Percentiles rank a stretch among this genome's conserved stretches.
phyloP scores from a whole-genome alignment of 2,113 vertebrate species.

The Dryoscopus gambensis region DNA sequence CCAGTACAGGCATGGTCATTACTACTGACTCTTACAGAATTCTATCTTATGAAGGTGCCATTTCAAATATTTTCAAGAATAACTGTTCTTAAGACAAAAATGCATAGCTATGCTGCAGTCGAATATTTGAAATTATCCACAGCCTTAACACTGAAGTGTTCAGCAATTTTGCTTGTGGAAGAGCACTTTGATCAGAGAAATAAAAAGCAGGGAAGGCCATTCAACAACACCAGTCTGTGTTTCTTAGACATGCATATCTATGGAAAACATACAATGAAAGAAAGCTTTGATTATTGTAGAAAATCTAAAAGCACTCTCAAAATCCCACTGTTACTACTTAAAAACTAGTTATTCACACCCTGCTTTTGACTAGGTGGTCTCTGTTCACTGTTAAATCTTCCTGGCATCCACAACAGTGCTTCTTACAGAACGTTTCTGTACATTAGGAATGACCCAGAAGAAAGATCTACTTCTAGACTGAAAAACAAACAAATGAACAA shows the following conservation, averaged over 20 bases:
- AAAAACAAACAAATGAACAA: neutral
- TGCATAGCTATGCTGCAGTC: neutral
- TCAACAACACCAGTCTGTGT: neutral
- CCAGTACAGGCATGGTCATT: neutral
- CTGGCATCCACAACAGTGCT: neutral
- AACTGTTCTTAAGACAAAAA: neutral
- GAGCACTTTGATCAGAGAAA: neutral
- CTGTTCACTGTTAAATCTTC: neutral
- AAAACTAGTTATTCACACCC: neutral
- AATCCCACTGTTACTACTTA: neutral
- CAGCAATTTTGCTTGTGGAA: neutral
- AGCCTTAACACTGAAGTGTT: neutral
- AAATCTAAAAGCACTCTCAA: neutral
- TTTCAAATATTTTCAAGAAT: neutral
- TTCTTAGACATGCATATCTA: neutral
- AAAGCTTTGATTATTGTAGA: neutral
- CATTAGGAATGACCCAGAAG: neutral
- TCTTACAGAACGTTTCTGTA: neutral
- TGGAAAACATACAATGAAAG: neutral
- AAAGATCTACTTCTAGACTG: neutral
- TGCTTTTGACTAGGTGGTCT: neutral
- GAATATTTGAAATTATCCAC: neutral
- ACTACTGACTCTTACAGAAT: neutral
- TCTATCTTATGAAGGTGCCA: neutral
- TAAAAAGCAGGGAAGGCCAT: neutral